Evolutionary conservation across 2,797 vertebrate species (phyloP).

Genomic region (Dendrocincla tyrannina): DNA sequence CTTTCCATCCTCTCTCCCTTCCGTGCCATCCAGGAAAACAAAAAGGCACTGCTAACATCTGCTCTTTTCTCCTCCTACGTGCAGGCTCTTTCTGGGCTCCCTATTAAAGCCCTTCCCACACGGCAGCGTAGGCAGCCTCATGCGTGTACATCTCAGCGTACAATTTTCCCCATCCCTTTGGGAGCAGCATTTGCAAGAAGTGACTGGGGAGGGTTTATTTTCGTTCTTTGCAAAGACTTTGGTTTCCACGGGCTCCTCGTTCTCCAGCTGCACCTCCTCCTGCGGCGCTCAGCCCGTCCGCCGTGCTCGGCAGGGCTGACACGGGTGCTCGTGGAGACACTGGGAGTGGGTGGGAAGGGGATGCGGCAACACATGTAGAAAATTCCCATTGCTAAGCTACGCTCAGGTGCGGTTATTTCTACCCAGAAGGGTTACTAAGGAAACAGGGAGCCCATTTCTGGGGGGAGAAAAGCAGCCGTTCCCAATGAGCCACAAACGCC

Average conservation of each 20-base stretch:
- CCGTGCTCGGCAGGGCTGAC: accelerated
- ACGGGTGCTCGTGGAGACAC: neutral
- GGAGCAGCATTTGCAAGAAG: neutral
- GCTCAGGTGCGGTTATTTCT: neutral
- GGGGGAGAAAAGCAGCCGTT: neutral
- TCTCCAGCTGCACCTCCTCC: neutral
- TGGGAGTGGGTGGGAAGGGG: neutral
- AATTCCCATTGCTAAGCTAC: neutral
- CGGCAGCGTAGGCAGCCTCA: slow-evolving; percentile 34
- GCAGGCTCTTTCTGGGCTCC: slow-evolving; percentile 36
- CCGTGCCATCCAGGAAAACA: slow-evolving; percentile 49
- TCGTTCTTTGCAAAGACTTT: neutral
- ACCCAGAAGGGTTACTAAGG: slow-evolving; percentile 38
- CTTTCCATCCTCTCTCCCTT: neutral
- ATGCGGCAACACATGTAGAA: neutral
- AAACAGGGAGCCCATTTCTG: slow-evolving; percentile 12
- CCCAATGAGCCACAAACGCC: neutral
- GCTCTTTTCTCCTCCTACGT: slow-evolving; percentile 43
- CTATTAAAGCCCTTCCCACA: slow-evolving; percentile 56
- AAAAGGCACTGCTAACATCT: slow-evolving; percentile 55
- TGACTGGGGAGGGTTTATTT: slow-evolving; percentile 34
- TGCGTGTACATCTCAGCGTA: neutral
- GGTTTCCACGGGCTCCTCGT: neutral
- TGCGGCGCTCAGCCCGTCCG: accelerated
- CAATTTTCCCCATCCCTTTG: neutral